phyloP scores from a whole-genome alignment of 2,113 vertebrate genomes.

The Scopus umbretta region DNA sequence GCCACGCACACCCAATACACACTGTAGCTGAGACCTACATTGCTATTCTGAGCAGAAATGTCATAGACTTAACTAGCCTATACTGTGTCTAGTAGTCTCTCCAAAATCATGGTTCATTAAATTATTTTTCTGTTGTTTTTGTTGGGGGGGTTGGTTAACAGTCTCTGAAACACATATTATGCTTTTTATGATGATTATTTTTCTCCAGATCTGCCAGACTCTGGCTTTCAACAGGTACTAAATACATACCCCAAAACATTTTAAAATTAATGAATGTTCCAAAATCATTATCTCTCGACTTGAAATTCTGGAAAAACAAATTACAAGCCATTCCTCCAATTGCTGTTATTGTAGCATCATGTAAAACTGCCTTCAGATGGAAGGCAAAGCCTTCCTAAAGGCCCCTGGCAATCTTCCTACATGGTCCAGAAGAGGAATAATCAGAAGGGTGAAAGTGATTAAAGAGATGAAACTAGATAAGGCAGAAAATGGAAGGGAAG shows the following conservation, averaged over 20 bases:
- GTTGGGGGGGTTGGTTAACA: background rate
- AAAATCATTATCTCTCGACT: background rate
- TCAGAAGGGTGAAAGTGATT: background rate
- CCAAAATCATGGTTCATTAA: background rate
- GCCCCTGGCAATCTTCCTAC: background rate
- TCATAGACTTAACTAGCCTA: background rate
- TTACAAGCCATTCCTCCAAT: background rate
- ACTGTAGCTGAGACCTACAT: background rate
- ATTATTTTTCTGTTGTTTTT: background rate
- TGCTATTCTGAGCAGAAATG: background rate
- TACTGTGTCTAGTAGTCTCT: background rate
- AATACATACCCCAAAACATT: background rate
- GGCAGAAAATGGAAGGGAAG: background rate
- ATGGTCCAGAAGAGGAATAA: background rate
- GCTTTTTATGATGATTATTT: background rate
- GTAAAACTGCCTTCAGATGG: background rate
- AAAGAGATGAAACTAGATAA: background rate
- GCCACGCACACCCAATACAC: background rate
- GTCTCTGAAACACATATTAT: background rate
- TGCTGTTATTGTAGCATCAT: background rate
- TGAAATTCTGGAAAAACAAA: background rate
- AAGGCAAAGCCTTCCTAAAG: background rate
- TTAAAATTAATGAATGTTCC: background rate
- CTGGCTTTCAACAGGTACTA: background rate
- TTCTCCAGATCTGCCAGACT: background rate